Conservation (phyloP, 2,113 vertebrate genomes). For the Elachura formosa region DNA sequence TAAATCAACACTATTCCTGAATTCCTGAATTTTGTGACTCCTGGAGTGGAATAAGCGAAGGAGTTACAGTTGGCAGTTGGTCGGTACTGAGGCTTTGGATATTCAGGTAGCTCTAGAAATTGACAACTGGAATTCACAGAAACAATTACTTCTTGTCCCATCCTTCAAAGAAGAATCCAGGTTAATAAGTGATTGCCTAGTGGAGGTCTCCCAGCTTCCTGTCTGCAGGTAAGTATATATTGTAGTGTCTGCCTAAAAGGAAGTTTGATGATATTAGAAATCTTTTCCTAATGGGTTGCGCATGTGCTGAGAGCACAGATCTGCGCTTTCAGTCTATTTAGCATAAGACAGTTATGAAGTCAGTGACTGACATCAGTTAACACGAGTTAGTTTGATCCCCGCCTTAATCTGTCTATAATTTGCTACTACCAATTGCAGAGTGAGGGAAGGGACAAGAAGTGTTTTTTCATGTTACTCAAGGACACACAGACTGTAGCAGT, state of each 20-base stretch:
- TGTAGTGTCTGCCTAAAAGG: neutral
- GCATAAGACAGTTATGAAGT: neutral
- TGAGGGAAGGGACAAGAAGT: neutral
- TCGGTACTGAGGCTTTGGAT: neutral
- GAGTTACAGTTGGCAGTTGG: neutral
- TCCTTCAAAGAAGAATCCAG: neutral
- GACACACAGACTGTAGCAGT: neutral
- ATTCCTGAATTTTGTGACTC: neutral
- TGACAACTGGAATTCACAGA: neutral
- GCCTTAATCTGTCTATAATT: neutral
- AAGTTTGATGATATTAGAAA: neutral
- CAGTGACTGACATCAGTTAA: neutral
- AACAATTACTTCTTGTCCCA: neutral
- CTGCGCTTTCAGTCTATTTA: neutral
- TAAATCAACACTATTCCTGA: neutral
- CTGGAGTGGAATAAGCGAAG: neutral
- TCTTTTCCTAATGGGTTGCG: neutral
- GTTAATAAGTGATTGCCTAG: neutral
- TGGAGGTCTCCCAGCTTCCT: neutral
- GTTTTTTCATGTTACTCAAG: neutral
- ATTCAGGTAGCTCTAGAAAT: neutral
- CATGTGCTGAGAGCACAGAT: neutral
- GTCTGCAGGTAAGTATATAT: neutral
- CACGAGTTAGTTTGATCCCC: neutral
- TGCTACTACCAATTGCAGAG: neutral